A percentile compares a stretch with the other conserved stretches of the same genome.
phyloP scores from a whole-genome alignment of 2,888 invertebrate species.

The Zelleria hepariella region DNA sequence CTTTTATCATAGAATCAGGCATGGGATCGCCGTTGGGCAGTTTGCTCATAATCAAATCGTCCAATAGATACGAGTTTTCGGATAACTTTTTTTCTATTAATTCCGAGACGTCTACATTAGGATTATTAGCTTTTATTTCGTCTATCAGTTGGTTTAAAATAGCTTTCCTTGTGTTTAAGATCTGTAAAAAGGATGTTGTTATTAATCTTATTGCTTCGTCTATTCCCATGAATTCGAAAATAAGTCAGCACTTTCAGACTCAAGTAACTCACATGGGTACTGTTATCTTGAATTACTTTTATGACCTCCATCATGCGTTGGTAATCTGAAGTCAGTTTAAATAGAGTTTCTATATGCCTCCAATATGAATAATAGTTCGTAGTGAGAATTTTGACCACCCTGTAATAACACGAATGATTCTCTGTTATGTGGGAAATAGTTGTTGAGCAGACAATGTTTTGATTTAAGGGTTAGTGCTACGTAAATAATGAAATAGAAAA shows the following conservation, averaged over 20 bases:
- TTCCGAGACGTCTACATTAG: not conserved
- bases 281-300: conserved; percentile 19
- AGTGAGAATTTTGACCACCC: conserved; percentile 23
- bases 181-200: too few relatives aligned
- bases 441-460: too few relatives aligned
- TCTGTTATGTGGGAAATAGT: too few relatives aligned
- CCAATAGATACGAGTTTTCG: conserved; percentile 21
- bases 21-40: not conserved
- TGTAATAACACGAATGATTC: too few relatives aligned
- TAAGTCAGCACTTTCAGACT: too few relatives aligned
- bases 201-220: too few relatives aligned
- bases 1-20: not conserved
- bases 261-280: conserved; percentile 21
- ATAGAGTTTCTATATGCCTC: conserved; percentile 24
- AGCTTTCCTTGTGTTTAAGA: conserved; percentile 19
- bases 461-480: too few relatives aligned
- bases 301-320: conserved; percentile 23
- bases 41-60: conserved; percentile 18
- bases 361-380: conserved; percentile 28
- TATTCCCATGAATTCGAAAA: too few relatives aligned
- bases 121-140: conserved; percentile 21
- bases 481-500: too few relatives aligned
- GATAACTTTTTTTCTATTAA: conserved; percentile 18
- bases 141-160: conserved; percentile 19
- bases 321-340: conserved; percentile 22